phyloP scores from a whole-genome alignment of 2,113 vertebrate species.

The Rhegmatorhina hoffmannsi region DNA sequence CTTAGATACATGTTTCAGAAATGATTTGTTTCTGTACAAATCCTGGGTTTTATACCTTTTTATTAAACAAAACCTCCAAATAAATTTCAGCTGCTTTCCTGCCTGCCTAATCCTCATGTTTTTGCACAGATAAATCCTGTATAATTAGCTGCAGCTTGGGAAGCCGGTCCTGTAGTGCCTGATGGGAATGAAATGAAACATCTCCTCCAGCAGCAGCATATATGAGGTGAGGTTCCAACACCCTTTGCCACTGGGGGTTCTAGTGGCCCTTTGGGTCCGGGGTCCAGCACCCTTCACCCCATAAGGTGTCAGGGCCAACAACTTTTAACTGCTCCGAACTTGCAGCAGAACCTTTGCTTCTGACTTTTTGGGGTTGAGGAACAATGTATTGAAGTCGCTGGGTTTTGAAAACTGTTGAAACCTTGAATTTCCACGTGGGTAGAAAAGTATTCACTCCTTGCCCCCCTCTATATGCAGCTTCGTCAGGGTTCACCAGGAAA shows the following conservation, averaged over 20 bases:
- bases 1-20: constrained; percentile 50
- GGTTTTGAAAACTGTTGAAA: background rate
- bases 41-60: constrained; percentile 61
- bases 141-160: constrained; percentile 72
- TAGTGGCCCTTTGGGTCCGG: background rate
- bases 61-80: constrained; percentile 67
- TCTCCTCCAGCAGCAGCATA: background rate
- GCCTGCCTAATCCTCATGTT: constrained; percentile 72
- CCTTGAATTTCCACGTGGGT: background rate
- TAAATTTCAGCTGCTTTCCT: constrained; percentile 62
- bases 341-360: too few species aligned
- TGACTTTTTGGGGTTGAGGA: background rate
- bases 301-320: accelerated
- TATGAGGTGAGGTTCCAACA: background rate
- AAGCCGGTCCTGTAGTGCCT: constrained; percentile 54
- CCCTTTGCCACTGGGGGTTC: background rate
- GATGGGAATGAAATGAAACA: constrained; percentile 33
- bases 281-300: background rate
- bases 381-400: accelerated
- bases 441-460: background rate
- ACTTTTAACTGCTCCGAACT: accelerated
- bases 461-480: accelerated
- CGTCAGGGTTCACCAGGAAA: background rate
- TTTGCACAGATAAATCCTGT: constrained; percentile 74
- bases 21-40: constrained; percentile 56